Evolutionary conservation across 2,797 vertebrate genomes (phyloP).

Genomic region (Amniataba percoides): DNA sequence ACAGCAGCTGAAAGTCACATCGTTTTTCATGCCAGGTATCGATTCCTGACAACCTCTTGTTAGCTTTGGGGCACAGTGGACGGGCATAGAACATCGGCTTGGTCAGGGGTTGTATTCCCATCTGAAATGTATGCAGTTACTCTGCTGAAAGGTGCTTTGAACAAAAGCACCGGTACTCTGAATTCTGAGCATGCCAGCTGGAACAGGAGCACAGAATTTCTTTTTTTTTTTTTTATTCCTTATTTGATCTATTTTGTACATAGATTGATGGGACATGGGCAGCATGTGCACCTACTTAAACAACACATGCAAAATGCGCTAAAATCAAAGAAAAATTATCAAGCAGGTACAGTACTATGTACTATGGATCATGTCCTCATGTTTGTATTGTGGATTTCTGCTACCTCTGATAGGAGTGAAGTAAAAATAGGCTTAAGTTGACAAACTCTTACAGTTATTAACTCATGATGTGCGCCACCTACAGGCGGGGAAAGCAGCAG

Average conservation of each 20-base stretch:
- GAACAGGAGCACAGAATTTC: not conserved
- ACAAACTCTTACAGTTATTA: too few species aligned
- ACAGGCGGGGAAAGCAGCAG: too few species aligned
- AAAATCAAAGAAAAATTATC: too few species aligned
- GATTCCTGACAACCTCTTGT: slow-evolving; percentile 78
- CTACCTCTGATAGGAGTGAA: too few species aligned
- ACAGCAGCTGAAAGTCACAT: slow-evolving; percentile 76
- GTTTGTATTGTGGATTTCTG: too few species aligned
- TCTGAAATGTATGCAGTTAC: slow-evolving; percentile 43
- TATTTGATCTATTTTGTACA: not conserved
- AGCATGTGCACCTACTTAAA: too few species aligned
- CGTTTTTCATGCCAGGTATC: slow-evolving; percentile 78
- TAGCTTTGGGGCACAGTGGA: slow-evolving; percentile 61
- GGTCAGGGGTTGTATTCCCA: slow-evolving; percentile 46
- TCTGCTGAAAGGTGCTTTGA: slow-evolving; percentile 36
- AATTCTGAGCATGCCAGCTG: slow-evolving; percentile 22
- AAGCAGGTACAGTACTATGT: too few species aligned
- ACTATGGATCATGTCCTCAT: too few species aligned
- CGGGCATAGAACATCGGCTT: slow-evolving; percentile 49
- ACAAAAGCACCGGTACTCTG: slow-evolving; percentile 30
- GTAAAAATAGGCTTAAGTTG: too few species aligned
- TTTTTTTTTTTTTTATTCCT: not conserved
- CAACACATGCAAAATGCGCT: too few species aligned
- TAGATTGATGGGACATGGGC: too few species aligned
- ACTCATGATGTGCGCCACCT: too few species aligned